These are phyloP conservation scores for Nothocercus nigrocapillus DNA, from an alignment of 2,113 vertebrate genomes.

Conservation along the genomic window DNA sequence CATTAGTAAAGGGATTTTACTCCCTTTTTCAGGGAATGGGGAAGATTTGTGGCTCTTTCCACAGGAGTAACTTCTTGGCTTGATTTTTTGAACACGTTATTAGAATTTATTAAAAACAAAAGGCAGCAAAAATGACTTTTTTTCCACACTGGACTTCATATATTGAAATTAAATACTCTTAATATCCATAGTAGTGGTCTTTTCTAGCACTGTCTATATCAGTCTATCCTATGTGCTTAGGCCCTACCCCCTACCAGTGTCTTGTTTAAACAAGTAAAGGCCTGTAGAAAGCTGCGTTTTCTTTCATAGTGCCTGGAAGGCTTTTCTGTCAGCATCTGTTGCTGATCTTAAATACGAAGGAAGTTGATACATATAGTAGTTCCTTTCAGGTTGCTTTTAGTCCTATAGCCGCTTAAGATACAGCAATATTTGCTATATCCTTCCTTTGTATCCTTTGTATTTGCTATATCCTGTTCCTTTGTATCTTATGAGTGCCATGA, in stretches of 20 bases:
- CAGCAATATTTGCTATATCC: too few species aligned
- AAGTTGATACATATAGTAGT: background rate
- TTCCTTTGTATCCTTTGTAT: too few species aligned
- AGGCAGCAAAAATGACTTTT: background rate
- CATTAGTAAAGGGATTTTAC: background rate
- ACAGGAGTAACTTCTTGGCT: background rate
- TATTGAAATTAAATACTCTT: background rate
- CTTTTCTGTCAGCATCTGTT: background rate
- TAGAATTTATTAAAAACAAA: background rate
- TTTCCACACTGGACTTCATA: background rate
- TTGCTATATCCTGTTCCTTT: too few species aligned
- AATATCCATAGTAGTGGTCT: background rate
- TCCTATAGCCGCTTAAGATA: background rate
- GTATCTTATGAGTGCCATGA: accelerated
- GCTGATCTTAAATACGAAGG: background rate
- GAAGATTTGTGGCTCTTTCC: background rate
- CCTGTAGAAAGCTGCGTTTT: background rate
- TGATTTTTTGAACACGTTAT: background rate
- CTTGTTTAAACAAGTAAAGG: background rate
- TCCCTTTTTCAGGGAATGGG: background rate
- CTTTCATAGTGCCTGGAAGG: background rate
- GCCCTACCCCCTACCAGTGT: background rate
- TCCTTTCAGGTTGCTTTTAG: background rate
- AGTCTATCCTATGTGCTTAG: background rate
- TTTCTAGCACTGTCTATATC: background rate